Conservation (phyloP, 2,888 invertebrate species). For the Hypomecis atomaria region DNA sequence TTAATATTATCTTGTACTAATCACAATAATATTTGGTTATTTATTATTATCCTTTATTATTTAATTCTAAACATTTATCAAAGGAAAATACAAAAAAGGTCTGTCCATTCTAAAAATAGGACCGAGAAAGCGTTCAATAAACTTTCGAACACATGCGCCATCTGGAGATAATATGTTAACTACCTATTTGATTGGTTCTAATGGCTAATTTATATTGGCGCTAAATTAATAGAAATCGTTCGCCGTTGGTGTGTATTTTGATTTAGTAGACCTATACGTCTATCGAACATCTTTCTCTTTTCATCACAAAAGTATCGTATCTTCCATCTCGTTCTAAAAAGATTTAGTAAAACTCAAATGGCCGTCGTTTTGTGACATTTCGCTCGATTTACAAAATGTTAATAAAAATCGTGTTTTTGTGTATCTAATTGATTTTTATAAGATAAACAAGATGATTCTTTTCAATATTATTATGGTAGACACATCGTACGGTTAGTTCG, state of each 20-base stretch:
- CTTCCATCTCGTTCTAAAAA: slow-evolving; percentile 55
- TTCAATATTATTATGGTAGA: slow-evolving; percentile 11
- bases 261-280: slow-evolving; percentile 53
- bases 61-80: background rate
- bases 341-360: slow-evolving; percentile 66
- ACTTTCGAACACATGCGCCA: slow-evolving; percentile 77
- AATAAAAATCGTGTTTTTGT: slow-evolving; percentile 52
- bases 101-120: slow-evolving; percentile 67
- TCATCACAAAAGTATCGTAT: slow-evolving; percentile 24
- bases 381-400: slow-evolving; percentile 59
- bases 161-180: slow-evolving; percentile 53
- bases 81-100: background rate
- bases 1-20: no score
- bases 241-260: slow-evolving; percentile 40
- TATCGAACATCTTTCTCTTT: slow-evolving; percentile 52
- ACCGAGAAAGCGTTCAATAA: slow-evolving; percentile 75
- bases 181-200: slow-evolving; percentile 35
- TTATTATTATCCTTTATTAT: slow-evolving; percentile 2
- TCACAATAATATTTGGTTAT: background rate
- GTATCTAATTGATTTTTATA: slow-evolving; percentile 57
- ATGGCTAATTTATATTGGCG: slow-evolving; percentile 41
- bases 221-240: slow-evolving; percentile 30
- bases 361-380: slow-evolving; percentile 75
- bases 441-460: slow-evolving; percentile 62
- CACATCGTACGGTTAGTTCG: slow-evolving; percentile 38